Evolutionary conservation across 2,888 invertebrate species (phyloP).

Genomic region (Teinopalpus imperialis): DNA sequence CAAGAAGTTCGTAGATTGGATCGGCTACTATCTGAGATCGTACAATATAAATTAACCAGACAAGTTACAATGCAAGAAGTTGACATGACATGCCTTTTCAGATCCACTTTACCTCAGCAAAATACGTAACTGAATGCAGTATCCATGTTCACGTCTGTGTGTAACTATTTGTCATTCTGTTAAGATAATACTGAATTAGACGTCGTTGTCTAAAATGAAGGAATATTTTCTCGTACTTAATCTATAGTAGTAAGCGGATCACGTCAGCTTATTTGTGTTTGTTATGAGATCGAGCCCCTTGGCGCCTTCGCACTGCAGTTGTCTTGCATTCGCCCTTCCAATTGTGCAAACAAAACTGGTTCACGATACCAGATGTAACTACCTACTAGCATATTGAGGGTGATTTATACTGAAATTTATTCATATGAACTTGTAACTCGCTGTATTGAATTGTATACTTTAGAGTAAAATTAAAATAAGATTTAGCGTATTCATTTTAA

Average conservation of each 20-base stretch:
- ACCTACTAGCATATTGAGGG: slow-evolving; percentile 26
- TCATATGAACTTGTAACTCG: slow-evolving; percentile 46
- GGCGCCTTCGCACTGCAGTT: slow-evolving; percentile 55
- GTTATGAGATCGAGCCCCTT: slow-evolving; percentile 71
- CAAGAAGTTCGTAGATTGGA: slow-evolving; percentile 21
- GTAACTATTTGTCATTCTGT: slow-evolving; percentile 32
- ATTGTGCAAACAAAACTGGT: slow-evolving; percentile 54
- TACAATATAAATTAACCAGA: slow-evolving; percentile 42
- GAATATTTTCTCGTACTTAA: slow-evolving; percentile 50
- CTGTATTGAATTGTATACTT: neutral
- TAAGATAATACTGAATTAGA: slow-evolving; percentile 31
- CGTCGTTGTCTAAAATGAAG: slow-evolving; percentile 26
- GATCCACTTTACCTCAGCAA: slow-evolving; percentile 50
- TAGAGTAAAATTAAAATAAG: too few relatives aligned
- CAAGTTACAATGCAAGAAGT: slow-evolving; percentile 50
- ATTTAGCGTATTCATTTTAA: too few relatives aligned
- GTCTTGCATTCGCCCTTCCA: slow-evolving; percentile 44
- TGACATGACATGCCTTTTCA: slow-evolving; percentile 40
- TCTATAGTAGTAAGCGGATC: slow-evolving; percentile 77
- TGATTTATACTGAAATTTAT: slow-evolving; percentile 61
- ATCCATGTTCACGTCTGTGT: slow-evolving; percentile 35
- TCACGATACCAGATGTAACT: slow-evolving; percentile 28
- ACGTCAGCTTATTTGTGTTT: slow-evolving; percentile 79
- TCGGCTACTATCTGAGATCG: slow-evolving; percentile 25
- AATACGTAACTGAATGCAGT: slow-evolving; percentile 51